Conservation (phyloP, 2,797 vertebrate species). For the Hippopotamyrus pictus region DNA sequence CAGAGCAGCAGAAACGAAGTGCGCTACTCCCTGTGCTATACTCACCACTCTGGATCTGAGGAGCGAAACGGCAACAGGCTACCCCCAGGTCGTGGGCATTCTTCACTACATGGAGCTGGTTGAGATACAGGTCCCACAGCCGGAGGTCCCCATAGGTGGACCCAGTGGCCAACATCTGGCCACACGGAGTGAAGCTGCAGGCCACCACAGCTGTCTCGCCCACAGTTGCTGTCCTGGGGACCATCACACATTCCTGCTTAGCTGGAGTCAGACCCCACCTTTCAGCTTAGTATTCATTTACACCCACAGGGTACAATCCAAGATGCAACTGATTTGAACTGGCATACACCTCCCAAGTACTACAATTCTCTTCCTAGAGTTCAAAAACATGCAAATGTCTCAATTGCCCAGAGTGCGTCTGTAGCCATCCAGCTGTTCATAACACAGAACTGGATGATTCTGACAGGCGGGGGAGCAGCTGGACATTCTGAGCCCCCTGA, state of each 20-base stretch:
- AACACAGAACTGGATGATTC: background rate
- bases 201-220: conserved; percentile 77
- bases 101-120: conserved; percentile 76
- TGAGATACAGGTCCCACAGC: conserved; percentile 82
- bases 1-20: background rate
- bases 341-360: background rate
- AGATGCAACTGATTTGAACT: background rate
- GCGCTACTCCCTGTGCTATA: background rate
- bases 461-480: background rate
- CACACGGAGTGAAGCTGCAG: conserved; percentile 81
- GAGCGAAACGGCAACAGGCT: conserved; percentile 81
- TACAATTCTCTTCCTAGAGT: background rate
- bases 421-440: background rate
- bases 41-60: conserved; percentile 67
- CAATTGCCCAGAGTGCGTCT: background rate
- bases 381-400: background rate
- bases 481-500: background rate
- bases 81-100: conserved; percentile 87
- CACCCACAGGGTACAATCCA: background rate
- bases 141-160: conserved; percentile 88
- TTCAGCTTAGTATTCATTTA: background rate
- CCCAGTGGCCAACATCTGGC: conserved; percentile 79
- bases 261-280: background rate
- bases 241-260: background rate
- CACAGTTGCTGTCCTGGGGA: conserved; percentile 68